Evolutionary conservation across 2,888 invertebrate species (phyloP).

Genomic region (Colletes collaris): DNA sequence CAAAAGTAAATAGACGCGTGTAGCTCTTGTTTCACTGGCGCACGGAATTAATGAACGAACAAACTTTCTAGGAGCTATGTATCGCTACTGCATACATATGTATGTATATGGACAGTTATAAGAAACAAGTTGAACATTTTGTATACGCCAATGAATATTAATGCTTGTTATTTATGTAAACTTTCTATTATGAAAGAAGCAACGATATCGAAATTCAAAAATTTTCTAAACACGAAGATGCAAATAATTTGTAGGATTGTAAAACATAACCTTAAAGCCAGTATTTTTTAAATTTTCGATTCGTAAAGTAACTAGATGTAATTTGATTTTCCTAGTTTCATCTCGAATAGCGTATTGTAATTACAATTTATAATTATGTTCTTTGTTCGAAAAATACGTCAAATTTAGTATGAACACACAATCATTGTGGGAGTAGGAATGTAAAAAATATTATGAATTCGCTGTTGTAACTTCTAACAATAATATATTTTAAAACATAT

Average conservation of each 20-base stretch:
- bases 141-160: background rate
- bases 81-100: background rate
- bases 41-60: background rate
- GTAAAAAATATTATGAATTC: constrained; percentile 16
- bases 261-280: background rate
- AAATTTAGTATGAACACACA: background rate
- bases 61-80: background rate
- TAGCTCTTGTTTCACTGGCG: background rate
- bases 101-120: background rate
- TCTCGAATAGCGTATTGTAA: background rate
- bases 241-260: background rate
- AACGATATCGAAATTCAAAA: background rate
- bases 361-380: background rate
- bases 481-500: constrained; percentile 82
- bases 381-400: background rate
- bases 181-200: background rate
- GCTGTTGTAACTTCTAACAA: constrained; percentile 79
- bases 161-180: background rate
- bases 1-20: background rate
- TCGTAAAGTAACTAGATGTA: background rate
- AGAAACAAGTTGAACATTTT: background rate
- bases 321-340: background rate
- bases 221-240: background rate
- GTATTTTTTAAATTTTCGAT: background rate
- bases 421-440: constrained; percentile 14